Evolutionary conservation across 2,888 invertebrate species (phyloP).

Genomic region (Scelioninae gen. 1): DNA sequence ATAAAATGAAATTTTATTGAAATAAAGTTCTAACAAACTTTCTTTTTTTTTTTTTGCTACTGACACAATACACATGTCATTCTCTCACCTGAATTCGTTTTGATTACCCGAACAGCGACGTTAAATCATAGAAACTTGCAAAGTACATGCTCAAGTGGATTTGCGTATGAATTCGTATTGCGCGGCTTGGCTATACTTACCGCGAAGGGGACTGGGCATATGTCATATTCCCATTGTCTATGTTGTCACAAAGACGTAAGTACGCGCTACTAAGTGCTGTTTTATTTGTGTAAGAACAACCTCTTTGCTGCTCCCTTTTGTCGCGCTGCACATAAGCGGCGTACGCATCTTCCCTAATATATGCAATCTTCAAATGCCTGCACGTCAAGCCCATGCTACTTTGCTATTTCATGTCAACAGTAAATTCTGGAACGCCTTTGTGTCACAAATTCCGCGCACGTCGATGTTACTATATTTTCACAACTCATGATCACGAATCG

Average conservation of each 20-base stretch:
- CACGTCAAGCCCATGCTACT: slow-evolving; percentile 54
- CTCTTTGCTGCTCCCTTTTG: slow-evolving; percentile 79
- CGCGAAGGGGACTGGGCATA: slow-evolving; percentile 77
- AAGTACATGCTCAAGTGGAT: slow-evolving; percentile 79
- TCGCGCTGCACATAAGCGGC: slow-evolving; percentile 66
- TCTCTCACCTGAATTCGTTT: slow-evolving; percentile 70
- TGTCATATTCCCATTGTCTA: slow-evolving; percentile 84
- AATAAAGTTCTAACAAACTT: slow-evolving; percentile 7
- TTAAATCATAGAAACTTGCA: slow-evolving; percentile 76
- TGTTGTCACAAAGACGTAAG: slow-evolving; percentile 81
- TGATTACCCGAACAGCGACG: slow-evolving; percentile 73
- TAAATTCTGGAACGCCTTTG: slow-evolving; percentile 59
- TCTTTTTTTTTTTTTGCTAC: slow-evolving; percentile 10
- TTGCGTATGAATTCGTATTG: slow-evolving; percentile 81
- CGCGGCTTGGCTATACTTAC: slow-evolving; percentile 73
- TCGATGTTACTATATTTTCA: slow-evolving; percentile 47
- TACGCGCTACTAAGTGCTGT: slow-evolving; percentile 82
- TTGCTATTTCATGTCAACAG: slow-evolving; percentile 67
- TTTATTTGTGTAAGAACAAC: slow-evolving; percentile 84
- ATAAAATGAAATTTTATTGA: not conserved
- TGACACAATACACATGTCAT: slow-evolving; percentile 47
- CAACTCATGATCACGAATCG: slow-evolving; percentile 48
- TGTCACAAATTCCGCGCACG: slow-evolving; percentile 46
- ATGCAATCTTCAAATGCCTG: slow-evolving; percentile 67
- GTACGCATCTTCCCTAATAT: slow-evolving; percentile 68